A percentile compares a stretch with the other conserved stretches of the same genome.
These are phyloP conservation scores for Antheraea assamensis DNA, from an alignment of 2,888 invertebrate genomes.

Conservation along the genomic window DNA sequence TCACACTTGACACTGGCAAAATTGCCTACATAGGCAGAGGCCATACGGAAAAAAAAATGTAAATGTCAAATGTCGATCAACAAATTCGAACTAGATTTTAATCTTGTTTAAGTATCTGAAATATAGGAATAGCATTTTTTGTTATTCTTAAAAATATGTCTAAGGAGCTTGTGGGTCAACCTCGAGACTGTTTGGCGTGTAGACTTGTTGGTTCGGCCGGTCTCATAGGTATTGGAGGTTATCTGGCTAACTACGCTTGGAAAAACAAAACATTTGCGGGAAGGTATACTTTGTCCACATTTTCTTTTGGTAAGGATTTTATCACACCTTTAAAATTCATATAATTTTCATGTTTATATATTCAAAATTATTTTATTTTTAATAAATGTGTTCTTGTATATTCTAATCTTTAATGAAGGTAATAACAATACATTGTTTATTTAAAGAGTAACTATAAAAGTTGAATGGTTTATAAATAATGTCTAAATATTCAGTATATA, in stretches of 20 bases:
- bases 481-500: too few relatives aligned
- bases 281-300: slow-evolving; percentile 65
- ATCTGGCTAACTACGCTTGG: slow-evolving; percentile 80
- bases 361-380: neutral
- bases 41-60: neutral
- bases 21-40: too few relatives aligned
- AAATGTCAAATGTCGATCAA: neutral
- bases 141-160: slow-evolving; percentile 40
- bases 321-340: neutral
- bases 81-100: neutral
- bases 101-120: neutral
- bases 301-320: slow-evolving; percentile 70
- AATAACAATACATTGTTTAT: too few relatives aligned
- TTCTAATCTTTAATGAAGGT: too few relatives aligned
- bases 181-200: slow-evolving; percentile 83
- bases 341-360: neutral
- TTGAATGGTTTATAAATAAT: too few relatives aligned
- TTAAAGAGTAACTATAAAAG: too few relatives aligned
- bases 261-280: slow-evolving; percentile 76
- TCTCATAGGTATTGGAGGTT: slow-evolving; percentile 84
- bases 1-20: too few relatives aligned
- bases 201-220: slow-evolving; percentile 83
- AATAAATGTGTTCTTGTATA: too few relatives aligned
- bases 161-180: slow-evolving; percentile 58
- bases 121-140: neutral